Evolutionary conservation across 2,113 vertebrate genomes (phyloP).

Genomic region (Mormyrus lacerda): DNA sequence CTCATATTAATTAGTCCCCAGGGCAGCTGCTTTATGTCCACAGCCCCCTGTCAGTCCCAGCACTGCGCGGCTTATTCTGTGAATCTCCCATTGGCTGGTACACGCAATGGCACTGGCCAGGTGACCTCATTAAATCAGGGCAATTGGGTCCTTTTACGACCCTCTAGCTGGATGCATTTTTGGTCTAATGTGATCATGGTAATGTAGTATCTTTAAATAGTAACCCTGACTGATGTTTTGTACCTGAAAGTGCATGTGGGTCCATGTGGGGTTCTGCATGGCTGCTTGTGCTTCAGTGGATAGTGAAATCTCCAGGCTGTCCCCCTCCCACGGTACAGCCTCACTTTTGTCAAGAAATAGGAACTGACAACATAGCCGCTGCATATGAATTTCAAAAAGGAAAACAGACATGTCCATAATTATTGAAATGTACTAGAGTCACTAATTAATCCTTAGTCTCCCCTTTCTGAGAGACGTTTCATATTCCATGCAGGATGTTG

Average conservation of each 20-base stretch:
- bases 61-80: conserved; percentile 26
- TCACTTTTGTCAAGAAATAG: conserved; percentile 21
- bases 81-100: neutral
- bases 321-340: neutral
- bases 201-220: neutral
- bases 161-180: neutral
- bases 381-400: conserved; percentile 34
- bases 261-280: neutral
- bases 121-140: neutral
- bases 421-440: neutral
- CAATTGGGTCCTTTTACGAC: neutral
- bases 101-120: neutral
- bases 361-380: conserved; percentile 5
- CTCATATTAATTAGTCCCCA: conserved; percentile 36
- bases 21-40: conserved; percentile 36
- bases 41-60: conserved; percentile 18
- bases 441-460: neutral
- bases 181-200: neutral
- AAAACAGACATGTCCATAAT: neutral
- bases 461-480: neutral
- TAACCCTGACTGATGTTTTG: neutral
- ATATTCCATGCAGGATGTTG: neutral
- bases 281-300: conserved; percentile 22
- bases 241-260: neutral
- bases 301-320: neutral